Evolutionary conservation across 2,888 invertebrate genomes (phyloP).

Genomic region (Strigamia transsilvanica): DNA sequence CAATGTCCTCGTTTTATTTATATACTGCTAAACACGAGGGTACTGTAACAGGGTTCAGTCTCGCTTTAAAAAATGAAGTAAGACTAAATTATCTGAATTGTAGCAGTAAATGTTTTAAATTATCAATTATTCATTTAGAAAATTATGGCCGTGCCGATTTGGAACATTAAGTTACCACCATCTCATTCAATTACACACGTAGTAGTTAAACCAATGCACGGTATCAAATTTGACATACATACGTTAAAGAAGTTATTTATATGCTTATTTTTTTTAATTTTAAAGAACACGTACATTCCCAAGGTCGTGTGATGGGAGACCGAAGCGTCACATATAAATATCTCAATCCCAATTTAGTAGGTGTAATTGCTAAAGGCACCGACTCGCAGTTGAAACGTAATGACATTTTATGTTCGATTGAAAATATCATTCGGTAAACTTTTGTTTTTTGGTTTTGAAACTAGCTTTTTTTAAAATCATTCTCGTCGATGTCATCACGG

Average conservation of each 20-base stretch:
- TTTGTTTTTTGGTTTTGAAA: not conserved
- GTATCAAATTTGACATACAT: constrained; percentile 58
- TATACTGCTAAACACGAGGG: constrained; percentile 73
- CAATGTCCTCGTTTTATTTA: constrained; percentile 70
- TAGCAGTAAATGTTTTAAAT: not conserved
- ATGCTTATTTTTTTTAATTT: constrained; percentile 15
- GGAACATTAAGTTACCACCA: constrained; percentile 76
- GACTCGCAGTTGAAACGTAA: constrained; percentile 79
- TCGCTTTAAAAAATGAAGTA: constrained; percentile 62
- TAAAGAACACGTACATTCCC: constrained; percentile 77
- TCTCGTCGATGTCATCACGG: constrained; percentile 89
- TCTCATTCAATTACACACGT: constrained; percentile 66
- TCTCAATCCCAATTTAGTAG: constrained; percentile 94
- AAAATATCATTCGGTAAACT: not conserved
- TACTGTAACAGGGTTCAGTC: constrained; percentile 71
- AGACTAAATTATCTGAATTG: not conserved
- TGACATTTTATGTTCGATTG: constrained; percentile 52
- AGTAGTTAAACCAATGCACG: constrained; percentile 62
- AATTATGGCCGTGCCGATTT: constrained; percentile 73
- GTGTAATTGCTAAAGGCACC: constrained; percentile 79
- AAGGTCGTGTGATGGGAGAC: constrained; percentile 93
- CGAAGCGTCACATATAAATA: constrained; percentile 98
- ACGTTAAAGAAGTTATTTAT: not conserved
- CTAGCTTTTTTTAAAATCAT: constrained; percentile 82
- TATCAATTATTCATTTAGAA: constrained; percentile 65